Base-by-base conservation (phyloP, 2,888 invertebrate genomes). In the Chrysolina oricalcia region DNA sequence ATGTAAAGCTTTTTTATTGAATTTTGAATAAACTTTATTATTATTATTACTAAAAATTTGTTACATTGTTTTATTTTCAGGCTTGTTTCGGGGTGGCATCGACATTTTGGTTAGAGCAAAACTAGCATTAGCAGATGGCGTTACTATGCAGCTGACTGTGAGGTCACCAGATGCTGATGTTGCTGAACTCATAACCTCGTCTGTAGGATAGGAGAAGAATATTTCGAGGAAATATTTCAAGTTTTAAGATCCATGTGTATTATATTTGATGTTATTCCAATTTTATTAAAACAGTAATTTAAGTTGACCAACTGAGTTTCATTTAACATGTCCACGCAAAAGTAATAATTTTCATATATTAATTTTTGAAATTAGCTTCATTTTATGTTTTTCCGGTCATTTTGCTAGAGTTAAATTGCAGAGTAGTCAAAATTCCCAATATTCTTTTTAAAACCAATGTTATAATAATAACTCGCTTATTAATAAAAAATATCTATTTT, bases 121-220 rank as follows among this genome's bases (percentile, higher is more conserved):
- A 87, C 87, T 97, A 76, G 94, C 94, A 1, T 90, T 97, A n/a
- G 92, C 93, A 0, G 92, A 92, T 48, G 94, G 95, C n/a, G 96
- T 98, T 0, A 97, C 97, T 3, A 97, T 99, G 96, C 96, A 97
- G 87, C 90, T 99, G 70, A 95, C 96, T 0, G 96, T 98, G 0
- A 91, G 98, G 62, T 96, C 97, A 23, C 94, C 95, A 15, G 93
- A 97, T 88, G 93, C 95, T 68, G 94, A 94, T 80, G 93, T 98
- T 0, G 96, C 97, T 0, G 96, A 97, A 86, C 91, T 98, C 13
- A 93, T 98, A 70, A 92, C 96, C 69, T 94, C 96, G 23, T 94
- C 96, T 41, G 94, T 97, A 81, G 97, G 96, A 87, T 97, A 94
- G 83, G 59, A 15, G 27, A 59, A 59, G 43, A 13, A 0, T 41